Base-by-base conservation (phyloP, 2,797 vertebrate genomes). In the Hoplostethus atlanticus region DNA sequence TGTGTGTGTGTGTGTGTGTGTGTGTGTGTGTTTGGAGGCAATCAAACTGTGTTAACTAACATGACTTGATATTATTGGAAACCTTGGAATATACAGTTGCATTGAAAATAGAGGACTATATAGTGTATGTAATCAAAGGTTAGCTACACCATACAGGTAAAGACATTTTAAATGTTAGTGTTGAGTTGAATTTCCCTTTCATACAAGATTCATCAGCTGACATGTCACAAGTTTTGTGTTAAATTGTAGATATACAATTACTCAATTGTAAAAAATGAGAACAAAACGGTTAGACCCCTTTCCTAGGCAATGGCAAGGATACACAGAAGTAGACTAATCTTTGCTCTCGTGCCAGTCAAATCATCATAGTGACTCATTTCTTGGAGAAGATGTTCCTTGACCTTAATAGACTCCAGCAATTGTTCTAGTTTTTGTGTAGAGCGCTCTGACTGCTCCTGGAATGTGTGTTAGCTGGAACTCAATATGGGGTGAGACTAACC, bases 321-420 rank as follows among this genome's bases (percentile, higher is more conserved):
- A 63, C 61, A 73, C 40, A 76, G 28, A 28, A 28, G 44, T 47
- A 56, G 47, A 82, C 62, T 12, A 30, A 16, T 47, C 63, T 76
- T n/a, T 78, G 67, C 52, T 66, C 55, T 42, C 59, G 11, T 75
- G 73, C 73, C 73, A 71, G 44, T 80, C 28, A 62, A 83, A 84
- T 51, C 76, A 62, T 68, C 60, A 74, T 46, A 46, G 85, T 86
- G 83, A 90, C 67, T 89, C 69, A 82, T 58, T 69, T 76, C 63
- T 85, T 76, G 75, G 79, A 80, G 46, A 59, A 51, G 38, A 38
- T 42, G 63, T 60, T 76, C 73, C 44, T 73, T 81, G 80, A 90
- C 69, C 81, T 84, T 73, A 84, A 87, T 50, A 76, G 64, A 76
- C 68, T 67, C 71, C 83, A 89, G 79, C n/a, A 44, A 75, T 80